These are phyloP conservation scores for Ceryle rudis DNA, from an alignment of 2,797 vertebrate species.

Conservation along the genomic window DNA sequence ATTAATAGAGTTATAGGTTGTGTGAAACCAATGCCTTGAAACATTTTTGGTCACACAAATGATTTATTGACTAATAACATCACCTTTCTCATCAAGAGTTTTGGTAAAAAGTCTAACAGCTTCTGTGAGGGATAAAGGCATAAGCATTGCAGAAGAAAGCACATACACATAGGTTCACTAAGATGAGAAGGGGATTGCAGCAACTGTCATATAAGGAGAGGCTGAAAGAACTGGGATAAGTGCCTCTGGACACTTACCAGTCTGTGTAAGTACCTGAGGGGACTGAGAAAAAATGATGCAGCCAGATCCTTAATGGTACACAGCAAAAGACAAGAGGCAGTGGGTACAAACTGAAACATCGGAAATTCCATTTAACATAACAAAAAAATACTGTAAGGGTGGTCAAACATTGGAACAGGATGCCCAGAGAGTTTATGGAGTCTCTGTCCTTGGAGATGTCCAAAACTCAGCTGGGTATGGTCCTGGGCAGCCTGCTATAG, in stretches of 20 bases:
- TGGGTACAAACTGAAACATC: not conserved
- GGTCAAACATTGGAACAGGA: not conserved
- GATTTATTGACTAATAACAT: not conserved
- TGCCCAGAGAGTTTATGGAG: not conserved
- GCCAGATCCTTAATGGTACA: not conserved
- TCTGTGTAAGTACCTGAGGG: not conserved
- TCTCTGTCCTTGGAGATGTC: not conserved
- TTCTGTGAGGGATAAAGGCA: not conserved
- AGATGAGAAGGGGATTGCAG: not conserved
- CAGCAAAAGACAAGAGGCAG: not conserved
- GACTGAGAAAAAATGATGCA: not conserved
- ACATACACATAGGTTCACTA: no score
- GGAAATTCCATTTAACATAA: not conserved
- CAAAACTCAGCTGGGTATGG: not conserved
- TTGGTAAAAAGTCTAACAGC: not conserved
- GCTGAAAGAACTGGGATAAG: not conserved
- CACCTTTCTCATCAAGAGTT: not conserved
- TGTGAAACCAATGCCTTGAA: not conserved
- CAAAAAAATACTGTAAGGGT: not conserved
- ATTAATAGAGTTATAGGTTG: not conserved
- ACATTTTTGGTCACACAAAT: not conserved
- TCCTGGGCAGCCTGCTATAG: not conserved
- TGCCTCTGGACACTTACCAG: not conserved
- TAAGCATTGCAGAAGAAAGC: not conserved
- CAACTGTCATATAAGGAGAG: not conserved